Evolutionary conservation across 2,113 vertebrate genomes (phyloP).

Genomic region (Prunella fulvescens): DNA sequence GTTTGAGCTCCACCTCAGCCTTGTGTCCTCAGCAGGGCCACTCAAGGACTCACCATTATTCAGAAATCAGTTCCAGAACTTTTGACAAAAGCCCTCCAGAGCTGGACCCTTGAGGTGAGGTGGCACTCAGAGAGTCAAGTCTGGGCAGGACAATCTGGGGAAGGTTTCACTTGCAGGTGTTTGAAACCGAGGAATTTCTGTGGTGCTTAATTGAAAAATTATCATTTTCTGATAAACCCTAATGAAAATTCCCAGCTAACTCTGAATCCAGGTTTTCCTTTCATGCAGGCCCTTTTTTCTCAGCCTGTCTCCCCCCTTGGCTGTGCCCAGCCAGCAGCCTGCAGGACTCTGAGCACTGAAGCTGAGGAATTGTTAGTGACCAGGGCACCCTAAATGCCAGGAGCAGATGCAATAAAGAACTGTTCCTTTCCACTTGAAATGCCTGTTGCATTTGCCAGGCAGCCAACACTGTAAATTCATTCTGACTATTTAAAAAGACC

Average conservation of each 20-base stretch:
- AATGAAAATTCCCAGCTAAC: not conserved
- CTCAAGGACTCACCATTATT: not conserved
- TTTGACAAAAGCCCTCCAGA: not conserved
- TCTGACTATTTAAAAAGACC: conserved; percentile 49
- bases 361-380: not conserved
- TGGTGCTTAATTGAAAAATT: not conserved
- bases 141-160: not conserved
- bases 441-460: conserved; percentile 37
- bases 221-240: not conserved
- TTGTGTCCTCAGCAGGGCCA: not conserved
- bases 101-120: not conserved
- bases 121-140: not conserved
- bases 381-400: conserved; percentile 32
- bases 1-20: not conserved
- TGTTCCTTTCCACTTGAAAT: conserved; percentile 40
- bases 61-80: not conserved
- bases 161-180: not conserved
- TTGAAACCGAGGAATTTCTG: not conserved
- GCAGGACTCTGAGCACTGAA: not conserved
- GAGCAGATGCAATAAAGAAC: conserved; percentile 15
- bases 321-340: not conserved
- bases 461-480: conserved; percentile 52
- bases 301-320: not conserved
- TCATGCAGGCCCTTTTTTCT: not conserved
- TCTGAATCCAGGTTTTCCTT: not conserved